phyloP scores from a whole-genome alignment of 2,888 invertebrate species.

The Calephelis perditalis region DNA sequence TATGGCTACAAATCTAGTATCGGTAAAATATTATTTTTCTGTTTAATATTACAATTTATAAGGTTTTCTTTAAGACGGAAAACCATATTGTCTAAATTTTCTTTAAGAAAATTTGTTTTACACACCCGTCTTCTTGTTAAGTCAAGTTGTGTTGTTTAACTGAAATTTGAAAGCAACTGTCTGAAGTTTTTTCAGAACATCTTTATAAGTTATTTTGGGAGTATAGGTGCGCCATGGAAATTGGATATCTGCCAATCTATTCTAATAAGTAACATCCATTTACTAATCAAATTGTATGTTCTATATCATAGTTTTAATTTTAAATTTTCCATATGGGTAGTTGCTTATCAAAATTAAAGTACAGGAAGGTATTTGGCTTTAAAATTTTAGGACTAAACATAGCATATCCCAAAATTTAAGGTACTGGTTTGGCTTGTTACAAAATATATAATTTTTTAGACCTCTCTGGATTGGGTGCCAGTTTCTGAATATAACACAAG shows the following conservation, averaged over 20 bases:
- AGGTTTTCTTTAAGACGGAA: not conserved
- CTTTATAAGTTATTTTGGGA: slow-evolving; percentile 62
- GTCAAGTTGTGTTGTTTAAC: slow-evolving; percentile 14
- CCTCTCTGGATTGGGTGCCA: slow-evolving; percentile 74
- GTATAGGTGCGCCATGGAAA: slow-evolving; percentile 44
- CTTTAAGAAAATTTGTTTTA: not conserved
- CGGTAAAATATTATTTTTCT: slow-evolving; percentile 40
- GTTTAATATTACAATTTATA: slow-evolving; percentile 26
- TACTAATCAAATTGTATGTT: slow-evolving; percentile 21
- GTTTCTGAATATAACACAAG: slow-evolving; percentile 72
- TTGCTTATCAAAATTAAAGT: slow-evolving; percentile 69
- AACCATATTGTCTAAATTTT: not conserved
- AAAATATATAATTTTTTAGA: slow-evolving; percentile 49
- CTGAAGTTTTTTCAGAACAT: slow-evolving; percentile 54
- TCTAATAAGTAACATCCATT: slow-evolving; percentile 33
- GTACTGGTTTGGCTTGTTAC: slow-evolving; percentile 23
- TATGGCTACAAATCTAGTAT: slow-evolving; percentile 71
- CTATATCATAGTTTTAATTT: not conserved
- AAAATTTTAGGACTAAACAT: slow-evolving; percentile 15
- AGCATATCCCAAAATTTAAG: slow-evolving; percentile 16
- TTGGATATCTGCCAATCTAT: slow-evolving; percentile 61
- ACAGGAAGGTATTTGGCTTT: slow-evolving; percentile 52
- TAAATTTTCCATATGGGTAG: slow-evolving; percentile 56
- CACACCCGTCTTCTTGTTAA: not conserved
- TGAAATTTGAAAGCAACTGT: slow-evolving; percentile 25